These are phyloP conservation scores for Taurulus bubalis DNA, from an alignment of 2,113 vertebrate genomes.

Conservation along the genomic window DNA sequence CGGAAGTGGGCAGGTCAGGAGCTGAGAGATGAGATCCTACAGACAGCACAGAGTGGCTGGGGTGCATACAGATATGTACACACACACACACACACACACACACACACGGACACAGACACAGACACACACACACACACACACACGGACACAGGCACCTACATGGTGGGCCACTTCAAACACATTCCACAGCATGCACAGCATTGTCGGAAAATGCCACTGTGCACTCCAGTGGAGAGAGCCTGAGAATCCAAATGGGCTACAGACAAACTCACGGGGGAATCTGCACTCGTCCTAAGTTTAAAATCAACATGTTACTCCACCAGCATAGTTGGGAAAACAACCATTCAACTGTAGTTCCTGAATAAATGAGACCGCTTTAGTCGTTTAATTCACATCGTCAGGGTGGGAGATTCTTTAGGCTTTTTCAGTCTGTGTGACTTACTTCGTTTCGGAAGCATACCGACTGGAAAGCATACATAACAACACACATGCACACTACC, in stretches of 20 bases:
- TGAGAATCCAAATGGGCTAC: slow-evolving; percentile 55
- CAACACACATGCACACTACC: slow-evolving; percentile 13
- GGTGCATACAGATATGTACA: slow-evolving; percentile 24
- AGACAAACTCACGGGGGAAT: slow-evolving; percentile 41
- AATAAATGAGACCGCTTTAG: background rate
- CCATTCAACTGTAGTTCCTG: background rate
- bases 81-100: slow-evolving; percentile 38
- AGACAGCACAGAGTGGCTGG: slow-evolving; percentile 45
- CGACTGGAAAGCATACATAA: slow-evolving; percentile 31
- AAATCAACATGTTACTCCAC: slow-evolving; percentile 3
- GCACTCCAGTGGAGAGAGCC: slow-evolving; percentile 71
- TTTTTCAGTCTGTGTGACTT: background rate
- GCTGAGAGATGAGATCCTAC: slow-evolving; percentile 58
- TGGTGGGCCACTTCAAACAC: slow-evolving; percentile 85
- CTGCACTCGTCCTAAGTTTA: background rate
- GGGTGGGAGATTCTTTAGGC: background rate
- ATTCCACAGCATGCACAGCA: slow-evolving; percentile 81
- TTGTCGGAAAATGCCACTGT: slow-evolving; percentile 81
- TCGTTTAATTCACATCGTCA: slow-evolving; percentile 7
- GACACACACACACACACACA: slow-evolving; percentile 36
- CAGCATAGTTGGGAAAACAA: background rate
- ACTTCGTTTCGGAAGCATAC: slow-evolving; percentile 16
- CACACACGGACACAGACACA: slow-evolving; percentile 44
- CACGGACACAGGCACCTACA: slow-evolving; percentile 66
- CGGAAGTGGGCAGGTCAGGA: slow-evolving; percentile 54